phyloP scores from a whole-genome alignment of 2,797 vertebrate species.

The Alca torda region DNA sequence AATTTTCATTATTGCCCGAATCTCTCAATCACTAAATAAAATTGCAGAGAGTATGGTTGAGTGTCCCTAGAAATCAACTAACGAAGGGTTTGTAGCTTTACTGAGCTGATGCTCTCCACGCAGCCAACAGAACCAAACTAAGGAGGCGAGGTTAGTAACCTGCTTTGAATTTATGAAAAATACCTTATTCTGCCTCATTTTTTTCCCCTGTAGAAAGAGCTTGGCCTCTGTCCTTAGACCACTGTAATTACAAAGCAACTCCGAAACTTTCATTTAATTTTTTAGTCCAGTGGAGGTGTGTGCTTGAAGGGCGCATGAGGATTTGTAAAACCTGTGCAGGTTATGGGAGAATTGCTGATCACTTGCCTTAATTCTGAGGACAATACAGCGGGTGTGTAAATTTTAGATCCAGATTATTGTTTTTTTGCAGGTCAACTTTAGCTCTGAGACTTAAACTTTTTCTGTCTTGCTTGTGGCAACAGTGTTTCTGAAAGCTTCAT shows the following conservation, averaged over 20 bases:
- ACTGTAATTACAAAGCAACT: neutral
- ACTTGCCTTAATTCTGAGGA: fast-evolving
- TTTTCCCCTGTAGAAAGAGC: neutral
- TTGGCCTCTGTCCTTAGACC: neutral
- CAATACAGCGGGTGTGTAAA: neutral
- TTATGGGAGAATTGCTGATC: neutral
- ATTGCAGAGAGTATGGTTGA: neutral
- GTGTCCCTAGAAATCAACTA: neutral
- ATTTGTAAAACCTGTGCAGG: neutral
- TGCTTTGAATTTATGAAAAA: neutral
- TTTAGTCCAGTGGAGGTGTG: neutral
- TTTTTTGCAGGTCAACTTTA: neutral
- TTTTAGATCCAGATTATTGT: neutral
- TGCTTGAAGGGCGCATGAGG: neutral
- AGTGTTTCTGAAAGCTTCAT: neutral
- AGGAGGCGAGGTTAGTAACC: neutral
- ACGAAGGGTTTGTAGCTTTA: neutral
- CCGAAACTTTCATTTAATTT: neutral
- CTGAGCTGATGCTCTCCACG: neutral
- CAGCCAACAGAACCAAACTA: neutral
- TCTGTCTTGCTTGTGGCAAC: neutral
- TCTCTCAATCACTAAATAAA: neutral
- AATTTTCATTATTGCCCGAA: neutral
- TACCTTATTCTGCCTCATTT: neutral
- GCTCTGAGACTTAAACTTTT: neutral